Evolutionary conservation across 2,888 invertebrate genomes (phyloP).

Genomic region (Siphonodentalium dalli): DNA sequence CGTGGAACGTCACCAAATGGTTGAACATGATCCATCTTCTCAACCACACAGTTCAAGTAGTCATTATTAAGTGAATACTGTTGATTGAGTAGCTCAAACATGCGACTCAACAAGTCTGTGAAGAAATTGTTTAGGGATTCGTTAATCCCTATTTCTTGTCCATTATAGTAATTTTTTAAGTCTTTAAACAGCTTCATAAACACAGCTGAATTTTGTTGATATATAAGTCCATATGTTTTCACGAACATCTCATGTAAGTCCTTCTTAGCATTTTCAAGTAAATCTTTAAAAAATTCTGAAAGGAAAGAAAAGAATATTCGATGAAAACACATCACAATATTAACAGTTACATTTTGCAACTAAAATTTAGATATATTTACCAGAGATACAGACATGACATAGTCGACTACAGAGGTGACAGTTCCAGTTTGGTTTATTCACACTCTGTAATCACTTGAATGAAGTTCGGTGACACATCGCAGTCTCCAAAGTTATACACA

Average conservation of each 20-base stretch:
- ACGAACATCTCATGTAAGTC: conserved; percentile 96
- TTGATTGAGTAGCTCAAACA: conserved; percentile 88
- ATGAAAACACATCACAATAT: conserved; percentile 8
- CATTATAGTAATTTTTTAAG: conserved; percentile 87
- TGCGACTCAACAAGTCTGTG: conserved; percentile 88
- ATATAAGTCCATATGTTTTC: conserved; percentile 91
- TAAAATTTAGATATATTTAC: not conserved
- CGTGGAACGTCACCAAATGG: conserved; percentile 95
- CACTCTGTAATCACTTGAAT: too few species aligned
- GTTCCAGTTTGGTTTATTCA: too few species aligned
- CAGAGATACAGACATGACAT: too few species aligned
- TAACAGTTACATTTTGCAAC: not conserved
- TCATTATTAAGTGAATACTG: conserved; percentile 85
- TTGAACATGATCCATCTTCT: conserved; percentile 90
- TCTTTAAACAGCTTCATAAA: conserved; percentile 90
- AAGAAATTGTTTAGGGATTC: conserved; percentile 93
- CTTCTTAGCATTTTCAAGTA: conserved; percentile 81
- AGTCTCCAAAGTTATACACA: too few species aligned
- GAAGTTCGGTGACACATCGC: too few species aligned
- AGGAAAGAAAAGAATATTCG: conserved; percentile 43
- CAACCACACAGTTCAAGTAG: conserved; percentile 85
- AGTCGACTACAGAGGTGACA: too few species aligned
- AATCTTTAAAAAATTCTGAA: conserved; percentile 88
- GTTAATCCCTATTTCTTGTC: conserved; percentile 75
- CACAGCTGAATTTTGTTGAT: conserved; percentile 91